A percentile compares a stretch with the other conserved stretches of the same genome.
Evolutionary conservation across 2,797 vertebrate species (phyloP).

Genomic region (Ficedula albicollis): DNA sequence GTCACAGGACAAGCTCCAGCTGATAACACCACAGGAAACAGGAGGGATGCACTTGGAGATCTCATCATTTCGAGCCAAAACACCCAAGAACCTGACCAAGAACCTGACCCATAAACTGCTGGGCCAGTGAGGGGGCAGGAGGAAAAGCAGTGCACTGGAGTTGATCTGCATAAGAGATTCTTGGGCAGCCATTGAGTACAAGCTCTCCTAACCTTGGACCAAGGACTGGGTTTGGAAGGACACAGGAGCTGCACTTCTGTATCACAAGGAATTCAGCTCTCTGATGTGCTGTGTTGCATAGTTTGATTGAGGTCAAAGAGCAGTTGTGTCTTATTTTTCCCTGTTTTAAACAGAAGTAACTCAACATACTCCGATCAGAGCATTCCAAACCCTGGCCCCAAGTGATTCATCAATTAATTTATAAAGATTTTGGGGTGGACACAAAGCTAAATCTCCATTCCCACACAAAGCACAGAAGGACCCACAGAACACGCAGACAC

Average conservation of each 20-base stretch:
- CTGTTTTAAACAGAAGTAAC: neutral
- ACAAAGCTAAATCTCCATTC: neutral
- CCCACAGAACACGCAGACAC: neutral
- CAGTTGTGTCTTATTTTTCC: neutral
- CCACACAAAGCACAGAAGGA: neutral
- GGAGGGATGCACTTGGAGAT: neutral
- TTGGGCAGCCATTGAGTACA: slow-evolving; percentile 2
- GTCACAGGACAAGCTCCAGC: neutral
- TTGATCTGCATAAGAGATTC: neutral
- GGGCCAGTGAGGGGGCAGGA: fast-evolving
- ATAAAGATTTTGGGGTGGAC: neutral
- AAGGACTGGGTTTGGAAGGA: slow-evolving; percentile 54
- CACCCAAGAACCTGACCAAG: neutral
- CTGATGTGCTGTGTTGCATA: slow-evolving; percentile 35
- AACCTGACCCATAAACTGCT: neutral
- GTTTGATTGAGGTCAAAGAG: slow-evolving; percentile 38
- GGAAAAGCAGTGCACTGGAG: neutral
- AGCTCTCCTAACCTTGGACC: slow-evolving; percentile 45
- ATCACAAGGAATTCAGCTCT: slow-evolving; percentile 14
- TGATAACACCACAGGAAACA: neutral
- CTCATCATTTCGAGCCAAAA: neutral
- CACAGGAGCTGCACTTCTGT: slow-evolving; percentile 10
- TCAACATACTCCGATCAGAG: neutral
- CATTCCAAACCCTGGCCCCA: neutral
- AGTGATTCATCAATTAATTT: neutral